Percentiles rank a stretch among this genome's conserved stretches.
These are phyloP conservation scores for Entomyzon cyanotis DNA, from an alignment of 2,113 vertebrate species.

Conservation along the genomic window DNA sequence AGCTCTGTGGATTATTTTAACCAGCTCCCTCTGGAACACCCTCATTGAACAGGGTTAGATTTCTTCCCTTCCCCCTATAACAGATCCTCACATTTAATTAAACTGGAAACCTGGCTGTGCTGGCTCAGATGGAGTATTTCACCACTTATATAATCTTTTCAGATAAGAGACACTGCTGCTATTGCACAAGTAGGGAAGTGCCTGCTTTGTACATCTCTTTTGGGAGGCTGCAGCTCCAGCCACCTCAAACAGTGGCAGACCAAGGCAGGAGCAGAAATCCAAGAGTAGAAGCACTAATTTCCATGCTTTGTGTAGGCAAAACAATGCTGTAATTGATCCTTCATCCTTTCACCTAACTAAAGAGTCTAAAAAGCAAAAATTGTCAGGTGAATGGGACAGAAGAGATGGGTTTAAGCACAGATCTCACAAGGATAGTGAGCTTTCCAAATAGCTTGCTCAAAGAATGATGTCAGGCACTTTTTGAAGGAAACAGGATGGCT, in stretches of 20 bases:
- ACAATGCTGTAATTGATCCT: neutral
- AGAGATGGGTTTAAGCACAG: neutral
- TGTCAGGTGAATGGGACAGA: neutral
- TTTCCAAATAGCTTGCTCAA: neutral
- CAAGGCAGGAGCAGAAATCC: neutral
- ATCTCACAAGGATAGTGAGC: neutral
- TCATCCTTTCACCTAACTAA: neutral
- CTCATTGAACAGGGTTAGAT: neutral
- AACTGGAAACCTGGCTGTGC: neutral
- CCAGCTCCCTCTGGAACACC: neutral
- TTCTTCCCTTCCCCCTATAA: neutral
- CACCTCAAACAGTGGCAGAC: neutral
- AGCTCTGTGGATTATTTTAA: neutral
- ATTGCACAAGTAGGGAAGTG: neutral
- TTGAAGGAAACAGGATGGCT: neutral
- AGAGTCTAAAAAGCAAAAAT: neutral
- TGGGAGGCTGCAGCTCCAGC: neutral
- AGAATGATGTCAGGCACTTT: neutral
- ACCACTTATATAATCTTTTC: neutral
- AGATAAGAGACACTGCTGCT: neutral
- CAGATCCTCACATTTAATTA: conserved; percentile 32
- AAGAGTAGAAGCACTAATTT: neutral
- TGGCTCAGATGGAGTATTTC: neutral
- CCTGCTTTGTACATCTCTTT: neutral
- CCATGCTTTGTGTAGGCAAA: neutral